Evolutionary conservation across 2,113 vertebrate genomes (phyloP).

Genomic region (Pluvialis apricaria): DNA sequence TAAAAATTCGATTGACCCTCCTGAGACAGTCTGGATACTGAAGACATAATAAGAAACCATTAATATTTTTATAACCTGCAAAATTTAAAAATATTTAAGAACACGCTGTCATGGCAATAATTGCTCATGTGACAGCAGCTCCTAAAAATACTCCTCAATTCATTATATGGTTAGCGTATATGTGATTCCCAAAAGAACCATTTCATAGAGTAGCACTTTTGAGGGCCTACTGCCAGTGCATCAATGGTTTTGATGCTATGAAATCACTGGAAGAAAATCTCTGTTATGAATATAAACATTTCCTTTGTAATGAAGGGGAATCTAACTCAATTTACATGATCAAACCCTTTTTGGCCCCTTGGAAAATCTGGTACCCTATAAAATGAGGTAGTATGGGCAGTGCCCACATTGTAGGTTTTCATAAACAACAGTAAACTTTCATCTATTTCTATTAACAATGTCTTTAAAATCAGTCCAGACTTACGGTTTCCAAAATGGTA

Average conservation of each 20-base stretch:
- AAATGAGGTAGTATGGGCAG: neutral
- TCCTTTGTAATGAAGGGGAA: neutral
- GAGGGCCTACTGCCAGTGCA: neutral
- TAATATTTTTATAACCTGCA: constrained; percentile 26
- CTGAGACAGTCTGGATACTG: neutral
- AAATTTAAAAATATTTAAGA: constrained; percentile 12
- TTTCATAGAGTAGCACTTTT: neutral
- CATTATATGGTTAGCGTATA: neutral
- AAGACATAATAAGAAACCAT: constrained; percentile 13
- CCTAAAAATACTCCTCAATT: constrained; percentile 50
- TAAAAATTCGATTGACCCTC: neutral
- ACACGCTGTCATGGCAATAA: constrained; percentile 22
- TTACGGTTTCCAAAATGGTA: neutral
- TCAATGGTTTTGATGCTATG: neutral
- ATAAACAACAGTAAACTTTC: neutral
- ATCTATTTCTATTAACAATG: neutral
- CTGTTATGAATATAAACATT: neutral
- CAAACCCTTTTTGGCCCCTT: neutral
- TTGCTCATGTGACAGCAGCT: neutral
- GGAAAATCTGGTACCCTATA: neutral
- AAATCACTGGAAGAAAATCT: neutral
- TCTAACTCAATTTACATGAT: neutral
- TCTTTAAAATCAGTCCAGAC: neutral
- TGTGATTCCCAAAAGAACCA: neutral
- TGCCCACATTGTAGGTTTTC: neutral